Base-by-base conservation (phyloP, 2,888 invertebrate species). In the Koerneria pararmatus region DNA sequence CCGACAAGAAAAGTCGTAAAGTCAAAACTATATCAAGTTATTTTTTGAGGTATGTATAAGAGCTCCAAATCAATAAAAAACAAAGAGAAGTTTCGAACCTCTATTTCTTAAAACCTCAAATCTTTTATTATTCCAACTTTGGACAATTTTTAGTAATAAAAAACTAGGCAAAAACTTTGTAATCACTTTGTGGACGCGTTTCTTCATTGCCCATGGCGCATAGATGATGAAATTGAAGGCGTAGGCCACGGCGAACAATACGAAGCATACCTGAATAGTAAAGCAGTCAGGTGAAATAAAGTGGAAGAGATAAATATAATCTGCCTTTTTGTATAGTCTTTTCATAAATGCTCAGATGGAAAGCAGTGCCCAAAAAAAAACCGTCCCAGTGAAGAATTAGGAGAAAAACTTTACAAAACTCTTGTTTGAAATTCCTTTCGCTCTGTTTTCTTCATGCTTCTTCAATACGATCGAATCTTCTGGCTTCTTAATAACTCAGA, bases 131-230 rank as follows among this genome's bases (percentile, higher is more conserved):
- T 15, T 31, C 27, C 11, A 35, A 11, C 15, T 11, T 19, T 46
- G 8, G 8, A 19, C 59, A 11, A 58, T 22, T 58, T 58, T 58
- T 58, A 37, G 22, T 41, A 19, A 41, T 41, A 19, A 41, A 63
- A 63, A 51, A 19, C 19, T 2, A 32, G 56, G 22, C 3, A 6
- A 15, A 15, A 58, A 56, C 29, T 60, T n/a, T n/a, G n/a, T n/a
- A n/a, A n/a, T n/a, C n/a, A 74, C 74, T 63, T 46, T 24, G 48
- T 78, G 75, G n/a, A 82, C 79, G 37, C 67, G 69, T 67, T 80
- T 83, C 66, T 82, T 82, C 8, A 75, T 69, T 1, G 81, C 78
- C 82, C 82, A 80, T 6, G 82, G 82, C 24, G 80, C 78, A 67
- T 82, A 76, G 49, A 82, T 78, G 65, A 72, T 73, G 67, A 82